Conservation (phyloP, 2,113 vertebrate species). For the Strix aluco region DNA sequence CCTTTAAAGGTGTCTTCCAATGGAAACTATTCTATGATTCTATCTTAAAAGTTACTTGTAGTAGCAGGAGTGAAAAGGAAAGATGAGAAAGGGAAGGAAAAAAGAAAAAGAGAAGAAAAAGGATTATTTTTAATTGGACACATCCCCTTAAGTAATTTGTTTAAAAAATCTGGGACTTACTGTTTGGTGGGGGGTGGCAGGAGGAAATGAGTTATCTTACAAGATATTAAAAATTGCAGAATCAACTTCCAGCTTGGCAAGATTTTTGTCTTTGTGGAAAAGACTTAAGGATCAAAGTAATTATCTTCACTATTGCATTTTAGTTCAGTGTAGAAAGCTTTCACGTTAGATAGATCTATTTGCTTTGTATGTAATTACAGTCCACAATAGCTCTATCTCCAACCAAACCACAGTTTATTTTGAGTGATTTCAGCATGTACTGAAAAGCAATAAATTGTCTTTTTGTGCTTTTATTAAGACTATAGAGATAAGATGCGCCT, state of each 20-base stretch:
- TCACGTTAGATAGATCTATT: not conserved
- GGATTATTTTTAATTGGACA: not conserved
- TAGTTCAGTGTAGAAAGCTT: not conserved
- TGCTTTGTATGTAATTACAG: not conserved
- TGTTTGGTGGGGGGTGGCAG: not conserved
- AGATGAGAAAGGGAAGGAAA: not conserved
- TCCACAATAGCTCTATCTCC: not conserved
- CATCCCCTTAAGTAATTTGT: not conserved
- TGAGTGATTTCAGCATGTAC: not conserved
- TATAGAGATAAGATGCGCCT: not conserved
- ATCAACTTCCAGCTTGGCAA: not conserved
- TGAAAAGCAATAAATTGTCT: not conserved
- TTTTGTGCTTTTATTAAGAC: not conserved
- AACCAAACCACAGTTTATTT: not conserved
- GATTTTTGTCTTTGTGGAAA: not conserved
- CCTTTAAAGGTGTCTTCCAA: not conserved
- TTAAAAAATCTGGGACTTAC: not conserved
- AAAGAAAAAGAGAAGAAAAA: not conserved
- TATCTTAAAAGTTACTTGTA: not conserved
- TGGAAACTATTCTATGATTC: not conserved
- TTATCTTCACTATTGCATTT: not conserved
- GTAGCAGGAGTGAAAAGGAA: not conserved
- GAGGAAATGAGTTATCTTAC: not conserved
- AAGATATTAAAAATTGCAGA: not conserved
- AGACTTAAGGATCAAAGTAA: not conserved